Evolutionary conservation across 2,113 vertebrate genomes (phyloP), one percentile per base, ranked within the genome.

Genomic region (Psittacara wagleri): DNA sequence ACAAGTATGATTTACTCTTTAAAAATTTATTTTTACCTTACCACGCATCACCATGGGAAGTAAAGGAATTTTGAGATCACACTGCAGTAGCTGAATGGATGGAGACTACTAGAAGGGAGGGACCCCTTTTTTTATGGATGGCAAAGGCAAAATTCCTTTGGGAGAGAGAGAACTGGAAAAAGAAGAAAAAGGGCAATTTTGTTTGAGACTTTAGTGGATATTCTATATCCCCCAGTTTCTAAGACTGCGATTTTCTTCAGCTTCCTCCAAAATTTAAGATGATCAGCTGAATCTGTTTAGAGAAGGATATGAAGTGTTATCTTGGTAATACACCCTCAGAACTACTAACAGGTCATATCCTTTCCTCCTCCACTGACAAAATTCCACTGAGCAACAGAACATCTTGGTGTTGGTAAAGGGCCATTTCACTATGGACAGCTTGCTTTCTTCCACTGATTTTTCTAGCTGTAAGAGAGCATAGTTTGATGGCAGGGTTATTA

Each of bases 101-200:
- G 48, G 19, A 64, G 5, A 39, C 67, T 5, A 18, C 10, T 29
- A 6, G 15, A 54, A 57, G 3, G 10, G 5, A 4, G 5, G 6
- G 3, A 43, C 2, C 0, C 2, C 4, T 63, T 67, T 44, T 49
- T 54, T 7, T 18, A 24, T 25, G 31, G 6, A 39, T 59, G 9
- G 4, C 11, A 52, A 86, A 75, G 4, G 23, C 14, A 73, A 24
- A 75, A 43, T 63, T 84, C 24, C 10, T 29, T 16, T 82, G 37
- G 49, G 62, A 67, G 28, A 37, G 17, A 49, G 2, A 59, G 43
- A 78, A 82, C 4, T 49, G 17, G 0, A n/a, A 44, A 83, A 66
- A 78, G 62, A 5, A n/a, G 48, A 23, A 13, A 1, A 4, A 25
- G 7, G 23, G 10, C 17, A 20, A 4, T 22, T 33, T 43, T 59